Percentiles rank a stretch among this genome's conserved stretches.
These are phyloP conservation scores for Arrhamphus sclerolepis DNA, from an alignment of 2,797 vertebrate genomes.

Conservation along the genomic window DNA sequence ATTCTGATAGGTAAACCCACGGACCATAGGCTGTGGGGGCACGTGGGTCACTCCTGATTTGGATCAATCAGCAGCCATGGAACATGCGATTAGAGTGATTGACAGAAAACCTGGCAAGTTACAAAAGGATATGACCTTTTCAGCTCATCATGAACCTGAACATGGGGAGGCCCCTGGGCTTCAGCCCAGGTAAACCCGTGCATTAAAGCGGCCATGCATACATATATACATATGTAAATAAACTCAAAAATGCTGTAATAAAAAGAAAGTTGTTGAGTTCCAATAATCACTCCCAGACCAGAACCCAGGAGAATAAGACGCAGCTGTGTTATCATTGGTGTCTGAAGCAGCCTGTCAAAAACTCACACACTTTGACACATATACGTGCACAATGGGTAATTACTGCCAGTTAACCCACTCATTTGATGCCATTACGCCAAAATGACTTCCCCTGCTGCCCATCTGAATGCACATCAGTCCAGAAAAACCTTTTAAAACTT, in stretches of 20 bases:
- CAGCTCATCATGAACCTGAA: no score
- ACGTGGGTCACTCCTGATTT: no score
- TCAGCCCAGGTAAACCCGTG: no score
- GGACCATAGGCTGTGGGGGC: no score
- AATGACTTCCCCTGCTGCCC: conserved; percentile 77
- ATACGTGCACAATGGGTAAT: conserved; percentile 66
- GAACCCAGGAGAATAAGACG: conserved; percentile 53
- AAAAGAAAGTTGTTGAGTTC: conserved; percentile 53
- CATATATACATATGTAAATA: background rate
- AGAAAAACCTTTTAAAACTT: conserved; percentile 59
- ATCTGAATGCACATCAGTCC: conserved; percentile 61
- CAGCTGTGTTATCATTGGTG: conserved; percentile 80
- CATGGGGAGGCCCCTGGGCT: no score
- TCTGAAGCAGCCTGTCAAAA: conserved; percentile 66
- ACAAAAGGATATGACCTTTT: no score
- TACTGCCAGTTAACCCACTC: conserved; percentile 72
- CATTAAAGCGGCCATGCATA: no score
- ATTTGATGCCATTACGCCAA: conserved; percentile 72
- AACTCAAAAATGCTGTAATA: conserved; percentile 24
- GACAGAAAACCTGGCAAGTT: no score
- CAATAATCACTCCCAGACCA: conserved; percentile 67
- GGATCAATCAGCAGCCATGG: no score
- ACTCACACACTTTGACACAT: conserved; percentile 56
- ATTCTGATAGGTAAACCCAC: no score
- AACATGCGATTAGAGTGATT: no score